Evolutionary conservation across 2,888 invertebrate species (phyloP).

Genomic region (Drosophila subquinaria): DNA sequence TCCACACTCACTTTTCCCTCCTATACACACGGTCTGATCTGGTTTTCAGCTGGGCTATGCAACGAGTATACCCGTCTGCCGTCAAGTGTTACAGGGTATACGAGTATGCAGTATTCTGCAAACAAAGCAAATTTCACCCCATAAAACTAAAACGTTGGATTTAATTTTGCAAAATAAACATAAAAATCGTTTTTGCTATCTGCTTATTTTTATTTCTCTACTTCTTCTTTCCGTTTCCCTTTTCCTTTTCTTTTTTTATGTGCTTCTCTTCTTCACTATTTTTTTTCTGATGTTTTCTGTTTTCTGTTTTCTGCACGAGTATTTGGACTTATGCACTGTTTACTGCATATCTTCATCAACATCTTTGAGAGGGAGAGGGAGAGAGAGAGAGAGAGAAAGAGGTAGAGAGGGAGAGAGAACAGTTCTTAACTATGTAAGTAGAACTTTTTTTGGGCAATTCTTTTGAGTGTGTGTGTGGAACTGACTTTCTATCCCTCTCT

Average conservation of each 20-base stretch:
- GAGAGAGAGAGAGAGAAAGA: not conserved
- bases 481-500: slow-evolving; percentile 11
- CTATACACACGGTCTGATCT: slow-evolving; percentile 18
- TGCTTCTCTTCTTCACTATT: not conserved
- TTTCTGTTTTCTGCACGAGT: not conserved
- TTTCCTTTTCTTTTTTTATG: not conserved
- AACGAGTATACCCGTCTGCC: not conserved
- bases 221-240: not conserved
- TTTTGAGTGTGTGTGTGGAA: slow-evolving; percentile 9
- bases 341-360: slow-evolving; percentile 48
- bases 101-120: slow-evolving; percentile 59
- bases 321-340: slow-evolving; percentile 37
- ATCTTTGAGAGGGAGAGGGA: slow-evolving; percentile 32
- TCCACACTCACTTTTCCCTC: not conserved
- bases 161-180: slow-evolving; percentile 81
- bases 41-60: not conserved
- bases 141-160: slow-evolving; percentile 80
- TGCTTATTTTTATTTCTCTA: slow-evolving; percentile 14
- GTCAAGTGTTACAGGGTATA: not conserved
- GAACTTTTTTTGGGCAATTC: too few species aligned
- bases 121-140: slow-evolving; percentile 78
- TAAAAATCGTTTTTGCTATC: slow-evolving; percentile 62
- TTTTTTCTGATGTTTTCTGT: slow-evolving; percentile 1
- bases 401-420: not conserved
- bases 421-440: slow-evolving; percentile 30